Conservation (phyloP, 2,888 invertebrate species). For the Meliscaeva auricollis region DNA sequence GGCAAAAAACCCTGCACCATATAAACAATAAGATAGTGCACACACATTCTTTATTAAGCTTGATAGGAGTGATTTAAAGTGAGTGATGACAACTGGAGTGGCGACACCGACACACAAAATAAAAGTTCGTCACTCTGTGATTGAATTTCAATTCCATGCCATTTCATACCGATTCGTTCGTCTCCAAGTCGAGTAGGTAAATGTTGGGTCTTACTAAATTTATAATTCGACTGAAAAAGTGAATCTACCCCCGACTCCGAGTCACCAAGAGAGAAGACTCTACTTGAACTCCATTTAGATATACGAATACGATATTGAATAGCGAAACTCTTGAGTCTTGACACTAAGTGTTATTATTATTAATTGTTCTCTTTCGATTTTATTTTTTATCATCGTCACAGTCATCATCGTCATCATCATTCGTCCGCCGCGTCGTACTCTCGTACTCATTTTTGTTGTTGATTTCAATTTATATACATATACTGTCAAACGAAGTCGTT, state of each 20-base stretch:
- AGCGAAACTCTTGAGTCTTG: conserved; percentile 39
- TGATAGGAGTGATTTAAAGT: too few species aligned
- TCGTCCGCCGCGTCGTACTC: conserved; percentile 14
- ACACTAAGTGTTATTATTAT: conserved; percentile 20
- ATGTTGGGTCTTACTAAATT: too few species aligned
- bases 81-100: neutral
- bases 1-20: too few species aligned
- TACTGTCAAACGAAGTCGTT: conserved; percentile 57
- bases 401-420: conserved; percentile 34
- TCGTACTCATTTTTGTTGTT: conserved; percentile 25
- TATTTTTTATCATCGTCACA: conserved; percentile 55
- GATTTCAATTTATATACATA: conserved; percentile 42
- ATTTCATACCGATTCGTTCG: neutral
- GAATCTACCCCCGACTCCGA: too few species aligned
- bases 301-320: neutral
- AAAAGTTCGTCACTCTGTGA: neutral
- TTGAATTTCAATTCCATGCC: neutral
- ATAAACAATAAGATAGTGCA: too few species aligned
- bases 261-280: too few species aligned
- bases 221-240: too few species aligned
- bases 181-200: too few species aligned
- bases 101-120: too few species aligned
- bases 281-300: too few species aligned
- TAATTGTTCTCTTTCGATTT: conserved; percentile 27
- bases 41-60: too few species aligned